These are phyloP conservation scores for Ladona fulva DNA, from an alignment of 1,140 invertebrate species.

Conservation along the genomic window DNA sequence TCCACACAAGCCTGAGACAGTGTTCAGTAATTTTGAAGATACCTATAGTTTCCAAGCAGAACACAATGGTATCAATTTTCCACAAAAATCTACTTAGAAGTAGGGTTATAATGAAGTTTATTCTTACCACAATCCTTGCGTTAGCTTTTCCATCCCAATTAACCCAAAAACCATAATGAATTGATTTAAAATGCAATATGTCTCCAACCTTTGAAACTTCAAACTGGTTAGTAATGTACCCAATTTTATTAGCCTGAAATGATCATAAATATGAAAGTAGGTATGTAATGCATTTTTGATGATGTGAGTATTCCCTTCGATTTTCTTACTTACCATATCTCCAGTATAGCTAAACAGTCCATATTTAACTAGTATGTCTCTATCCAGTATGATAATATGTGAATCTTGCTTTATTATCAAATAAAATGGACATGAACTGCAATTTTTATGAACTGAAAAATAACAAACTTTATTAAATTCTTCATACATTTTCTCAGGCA, in stretches of 20 bases:
- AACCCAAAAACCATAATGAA: slow-evolving; percentile 60
- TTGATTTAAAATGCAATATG: slow-evolving; percentile 54
- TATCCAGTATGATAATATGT: slow-evolving; percentile 47
- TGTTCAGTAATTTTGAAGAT: slow-evolving; percentile 42
- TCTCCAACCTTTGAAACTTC: slow-evolving; percentile 56
- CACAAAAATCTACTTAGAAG: too few species aligned
- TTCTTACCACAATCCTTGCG: slow-evolving; percentile 55
- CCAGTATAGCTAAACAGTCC: slow-evolving; percentile 54
- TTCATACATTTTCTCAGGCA: too few species aligned
- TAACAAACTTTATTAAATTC: too few species aligned
- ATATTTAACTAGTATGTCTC: slow-evolving; percentile 54
- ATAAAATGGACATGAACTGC: slow-evolving; percentile 46
- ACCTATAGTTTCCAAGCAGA: slow-evolving; percentile 26
- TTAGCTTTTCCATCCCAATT: slow-evolving; percentile 57
- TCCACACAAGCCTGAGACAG: slow-evolving; percentile 70
- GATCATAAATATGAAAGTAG: background rate
- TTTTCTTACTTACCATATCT: slow-evolving; percentile 43
- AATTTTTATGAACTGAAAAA: slow-evolving; percentile 54
- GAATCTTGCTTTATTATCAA: slow-evolving; percentile 47
- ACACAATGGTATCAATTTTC: background rate
- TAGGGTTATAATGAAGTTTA: background rate
- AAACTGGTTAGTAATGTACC: slow-evolving; percentile 47
- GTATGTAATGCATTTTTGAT: too few species aligned
- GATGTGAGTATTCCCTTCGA: too few species aligned
- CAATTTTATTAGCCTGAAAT: slow-evolving; percentile 45